Evolutionary conservation across 1,140 invertebrate genomes (phyloP).

Genomic region (Halyomorpha halys): DNA sequence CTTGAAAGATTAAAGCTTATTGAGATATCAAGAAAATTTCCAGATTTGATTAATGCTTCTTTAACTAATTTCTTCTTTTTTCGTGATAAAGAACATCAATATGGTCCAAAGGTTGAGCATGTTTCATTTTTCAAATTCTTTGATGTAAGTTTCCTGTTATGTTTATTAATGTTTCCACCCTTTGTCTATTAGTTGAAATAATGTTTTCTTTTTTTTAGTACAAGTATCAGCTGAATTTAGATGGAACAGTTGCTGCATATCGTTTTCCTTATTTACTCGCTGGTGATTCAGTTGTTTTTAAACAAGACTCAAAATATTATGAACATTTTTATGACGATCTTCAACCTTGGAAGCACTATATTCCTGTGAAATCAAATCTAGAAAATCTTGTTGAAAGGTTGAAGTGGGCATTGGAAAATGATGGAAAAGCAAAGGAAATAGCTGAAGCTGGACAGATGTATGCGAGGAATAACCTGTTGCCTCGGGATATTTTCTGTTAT

Average conservation of each 20-base stretch:
- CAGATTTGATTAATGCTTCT: conserved; percentile 78
- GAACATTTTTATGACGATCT: conserved; percentile 86
- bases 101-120: conserved; percentile 72
- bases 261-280: conserved; percentile 82
- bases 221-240: conserved; percentile 90
- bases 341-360: conserved; percentile 65
- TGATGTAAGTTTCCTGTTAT: conserved; percentile 54
- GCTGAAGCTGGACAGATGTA: conserved; percentile 58
- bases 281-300: conserved; percentile 77
- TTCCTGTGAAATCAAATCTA: conserved; percentile 71
- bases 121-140: conserved; percentile 93
- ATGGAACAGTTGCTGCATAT: conserved; percentile 94
- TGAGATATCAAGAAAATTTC: conserved; percentile 61
- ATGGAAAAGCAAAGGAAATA: conserved; percentile 60
- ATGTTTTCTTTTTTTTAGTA: conserved; percentile 54
- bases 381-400: conserved; percentile 70
- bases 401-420: conserved; percentile 68
- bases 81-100: conserved; percentile 67
- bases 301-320: conserved; percentile 86
- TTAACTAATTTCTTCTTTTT: conserved; percentile 97
- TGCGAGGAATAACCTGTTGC: conserved; percentile 67
- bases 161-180: background rate
- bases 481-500: conserved; percentile 83
- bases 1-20: conserved; percentile 73
- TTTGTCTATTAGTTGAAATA: background rate